Evolutionary conservation across 2,113 vertebrate genomes (phyloP).

Genomic region (Bambusicola thoracicus): DNA sequence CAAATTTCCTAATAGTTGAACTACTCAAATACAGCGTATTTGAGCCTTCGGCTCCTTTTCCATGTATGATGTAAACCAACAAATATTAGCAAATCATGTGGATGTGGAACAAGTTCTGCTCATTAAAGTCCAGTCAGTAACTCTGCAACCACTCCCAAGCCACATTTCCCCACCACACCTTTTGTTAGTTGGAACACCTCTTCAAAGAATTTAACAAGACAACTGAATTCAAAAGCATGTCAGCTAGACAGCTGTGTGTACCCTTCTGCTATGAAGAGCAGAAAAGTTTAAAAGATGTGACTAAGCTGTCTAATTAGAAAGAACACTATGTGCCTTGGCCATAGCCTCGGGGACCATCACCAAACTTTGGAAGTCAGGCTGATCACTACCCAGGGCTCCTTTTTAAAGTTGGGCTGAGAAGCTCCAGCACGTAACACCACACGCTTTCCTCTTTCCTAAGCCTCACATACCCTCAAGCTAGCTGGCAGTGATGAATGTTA

Average conservation of each 20-base stretch:
- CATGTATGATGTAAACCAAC: not conserved
- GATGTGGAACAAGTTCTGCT: not conserved
- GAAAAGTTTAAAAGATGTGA: not conserved
- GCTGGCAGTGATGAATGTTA: not conserved
- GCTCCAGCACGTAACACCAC: not conserved
- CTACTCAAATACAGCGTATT: not conserved
- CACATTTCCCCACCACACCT: conserved; percentile 5
- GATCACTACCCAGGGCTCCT: not conserved
- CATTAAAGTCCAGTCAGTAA: not conserved
- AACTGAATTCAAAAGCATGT: not conserved
- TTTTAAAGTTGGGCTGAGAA: not conserved
- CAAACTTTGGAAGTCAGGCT: not conserved
- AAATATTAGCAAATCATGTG: not conserved
- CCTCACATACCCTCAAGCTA: not conserved
- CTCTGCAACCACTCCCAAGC: conserved; percentile 14
- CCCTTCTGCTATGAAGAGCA: not conserved
- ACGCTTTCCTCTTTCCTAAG: not conserved
- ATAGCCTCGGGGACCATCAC: not conserved
- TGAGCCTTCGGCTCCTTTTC: not conserved
- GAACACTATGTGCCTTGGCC: not conserved
- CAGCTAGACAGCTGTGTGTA: not conserved
- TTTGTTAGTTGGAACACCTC: conserved; percentile 3
- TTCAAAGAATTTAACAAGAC: conserved; percentile 34
- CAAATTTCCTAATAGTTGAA: not conserved
- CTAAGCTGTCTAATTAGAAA: not conserved